Percentiles rank a stretch among this genome's conserved stretches.
These are phyloP conservation scores for Arenicola marina DNA, from an alignment of 2,888 invertebrate species.

Conservation along the genomic window DNA sequence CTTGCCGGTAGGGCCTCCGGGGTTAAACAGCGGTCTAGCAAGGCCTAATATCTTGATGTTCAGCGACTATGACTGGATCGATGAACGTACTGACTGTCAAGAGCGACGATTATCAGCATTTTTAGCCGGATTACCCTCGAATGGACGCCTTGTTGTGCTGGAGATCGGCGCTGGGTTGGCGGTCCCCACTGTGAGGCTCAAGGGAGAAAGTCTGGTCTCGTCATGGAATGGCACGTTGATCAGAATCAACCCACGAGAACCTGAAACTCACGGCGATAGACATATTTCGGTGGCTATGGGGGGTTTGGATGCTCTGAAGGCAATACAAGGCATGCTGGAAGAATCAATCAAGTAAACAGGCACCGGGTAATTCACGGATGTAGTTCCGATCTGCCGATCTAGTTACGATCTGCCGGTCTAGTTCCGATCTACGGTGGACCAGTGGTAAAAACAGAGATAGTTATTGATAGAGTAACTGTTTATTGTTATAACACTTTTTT, in stretches of 20 bases:
- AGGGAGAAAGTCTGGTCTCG: not conserved
- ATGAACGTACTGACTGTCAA: not conserved
- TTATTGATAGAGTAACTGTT: no score
- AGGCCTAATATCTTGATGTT: conserved; percentile 33
- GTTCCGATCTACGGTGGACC: no score
- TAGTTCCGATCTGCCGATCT: no score
- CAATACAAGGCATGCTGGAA: not conserved
- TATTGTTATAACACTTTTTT: no score
- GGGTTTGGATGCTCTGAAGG: not conserved
- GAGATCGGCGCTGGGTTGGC: conserved; percentile 5
- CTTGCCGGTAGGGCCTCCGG: conserved; percentile 26
- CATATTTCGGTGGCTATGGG: not conserved
- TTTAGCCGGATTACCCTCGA: not conserved
- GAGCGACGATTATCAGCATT: not conserved
- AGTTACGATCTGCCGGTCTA: no score
- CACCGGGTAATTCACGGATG: no score
- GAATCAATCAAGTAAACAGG: no score
- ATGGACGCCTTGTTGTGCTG: conserved; percentile 1
- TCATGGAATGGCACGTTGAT: not conserved
- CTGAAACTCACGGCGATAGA: not conserved
- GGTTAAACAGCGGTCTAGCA: conserved; percentile 3
- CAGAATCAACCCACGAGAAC: not conserved
- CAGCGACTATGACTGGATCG: conserved; percentile 19
- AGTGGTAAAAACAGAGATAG: no score
- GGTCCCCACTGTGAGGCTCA: not conserved